Base-by-base conservation (phyloP, 2,797 vertebrate genomes). In the Rhabdophis nuchalis region DNA sequence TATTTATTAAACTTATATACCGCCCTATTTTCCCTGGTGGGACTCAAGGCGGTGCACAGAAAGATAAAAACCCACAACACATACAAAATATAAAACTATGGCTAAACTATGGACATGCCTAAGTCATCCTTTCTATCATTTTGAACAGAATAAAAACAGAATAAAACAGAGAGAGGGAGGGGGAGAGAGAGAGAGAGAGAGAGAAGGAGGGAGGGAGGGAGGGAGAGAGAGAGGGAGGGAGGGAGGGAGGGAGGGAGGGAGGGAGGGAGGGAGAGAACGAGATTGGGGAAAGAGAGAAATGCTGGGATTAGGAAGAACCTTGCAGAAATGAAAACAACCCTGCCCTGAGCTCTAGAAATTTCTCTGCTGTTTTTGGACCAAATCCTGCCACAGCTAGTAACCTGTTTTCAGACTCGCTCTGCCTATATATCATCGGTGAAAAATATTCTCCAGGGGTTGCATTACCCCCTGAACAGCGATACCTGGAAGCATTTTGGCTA, bases 221-320 rank as follows among this genome's bases (percentile, higher is more conserved):
- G 18, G 5, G 53, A 12, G 53, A 46, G 25, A 27, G 27, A 11
- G 60, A 20, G 18, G 3, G 16, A 18, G 18, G 5, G 53, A n/a
- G 13, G 53, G 25, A 27, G 27, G 4, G 60, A 20, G 18, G 3
- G 16, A 18, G 18, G 5, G 53, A n/a, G 13, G 53, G n/a, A n/a
- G n/a, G n/a, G n/a, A n/a, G n/a, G n/a, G n/a, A n/a, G n/a, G n/a
- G n/a, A n/a, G n/a, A n/a, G n/a, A n/a, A n/a, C n/a, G n/a, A n/a
- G n/a, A n/a, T n/a, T n/a, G 12, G 53, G 0, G 14, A 16, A 16
- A n/a, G n/a, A n/a, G n/a, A n/a, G 0, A 13, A 9, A 18, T 72
- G 64, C 6, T 32, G 72, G 9, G 36, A 46, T 41, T 82, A 36
- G 64, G 56, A 52, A 56, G 64, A 25, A 11, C 0, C 0, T 82